Evolutionary conservation across 2,888 invertebrate genomes (phyloP).

Genomic region (Campoplex nolae): DNA sequence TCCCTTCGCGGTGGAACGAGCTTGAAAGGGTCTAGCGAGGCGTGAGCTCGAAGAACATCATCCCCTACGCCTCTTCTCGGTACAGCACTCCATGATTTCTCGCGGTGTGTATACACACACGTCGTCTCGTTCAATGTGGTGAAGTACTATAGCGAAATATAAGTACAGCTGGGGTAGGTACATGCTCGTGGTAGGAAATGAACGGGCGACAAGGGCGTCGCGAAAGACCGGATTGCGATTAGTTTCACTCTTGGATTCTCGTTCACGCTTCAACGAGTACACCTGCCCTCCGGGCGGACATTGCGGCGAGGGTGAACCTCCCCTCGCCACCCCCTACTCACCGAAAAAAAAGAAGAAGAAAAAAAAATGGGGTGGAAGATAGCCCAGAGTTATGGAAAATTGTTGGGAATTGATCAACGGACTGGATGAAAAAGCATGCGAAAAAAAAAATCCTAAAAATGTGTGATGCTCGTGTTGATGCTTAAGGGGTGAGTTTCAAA

Average conservation of each 20-base stretch:
- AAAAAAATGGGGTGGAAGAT: constrained; percentile 45
- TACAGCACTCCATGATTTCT: constrained; percentile 44
- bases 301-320: constrained; percentile 42
- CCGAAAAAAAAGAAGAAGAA: constrained; percentile 22
- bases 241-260: constrained; percentile 75
- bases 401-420: constrained; percentile 36
- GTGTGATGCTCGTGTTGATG: neutral
- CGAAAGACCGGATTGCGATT: constrained; percentile 75
- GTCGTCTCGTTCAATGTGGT: constrained; percentile 11
- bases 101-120: constrained; percentile 23
- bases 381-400: constrained; percentile 46
- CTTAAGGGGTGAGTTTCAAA: neutral
- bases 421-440: neutral
- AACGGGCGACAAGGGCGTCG: constrained; percentile 50
- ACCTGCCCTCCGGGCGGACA: constrained; percentile 73
- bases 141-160: constrained; percentile 7
- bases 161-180: constrained; percentile 42
- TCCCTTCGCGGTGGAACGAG: constrained; percentile 71
- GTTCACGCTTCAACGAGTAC: constrained; percentile 75
- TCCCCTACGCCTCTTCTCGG: constrained; percentile 39
- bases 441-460: neutral
- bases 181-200: constrained; percentile 14
- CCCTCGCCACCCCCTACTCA: neutral
- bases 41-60: constrained; percentile 70
- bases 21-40: constrained; percentile 73